phyloP scores from a whole-genome alignment of 1,140 invertebrate species.

The Pentalonia nigronervosa region DNA sequence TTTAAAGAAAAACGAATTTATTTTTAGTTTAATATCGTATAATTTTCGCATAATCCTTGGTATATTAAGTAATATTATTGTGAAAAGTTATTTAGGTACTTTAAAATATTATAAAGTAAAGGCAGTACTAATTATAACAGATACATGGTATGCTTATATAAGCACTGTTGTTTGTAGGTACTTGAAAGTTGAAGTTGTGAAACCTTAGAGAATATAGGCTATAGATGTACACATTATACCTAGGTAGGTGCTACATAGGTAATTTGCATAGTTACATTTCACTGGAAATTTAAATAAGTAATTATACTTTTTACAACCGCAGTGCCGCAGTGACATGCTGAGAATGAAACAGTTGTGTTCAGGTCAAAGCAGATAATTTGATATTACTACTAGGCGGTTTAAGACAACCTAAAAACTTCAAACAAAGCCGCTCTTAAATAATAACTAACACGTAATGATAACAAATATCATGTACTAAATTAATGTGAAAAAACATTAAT shows the following conservation, averaged over 20 bases:
- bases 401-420: neutral
- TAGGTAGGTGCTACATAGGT: too few species aligned
- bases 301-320: neutral
- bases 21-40: too few species aligned
- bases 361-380: conserved; percentile 6
- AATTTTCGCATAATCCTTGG: too few species aligned
- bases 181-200: neutral
- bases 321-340: neutral
- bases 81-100: too few species aligned
- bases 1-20: too few species aligned
- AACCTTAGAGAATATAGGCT: neutral
- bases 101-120: too few species aligned
- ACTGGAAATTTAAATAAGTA: neutral
- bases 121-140: neutral
- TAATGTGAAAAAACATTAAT: neutral
- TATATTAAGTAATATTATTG: too few species aligned
- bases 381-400: neutral
- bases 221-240: too few species aligned
- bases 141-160: neutral
- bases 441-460: neutral
- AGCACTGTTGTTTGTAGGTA: neutral
- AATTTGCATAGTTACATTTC: neutral
- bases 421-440: neutral
- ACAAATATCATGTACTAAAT: neutral
- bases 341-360: neutral